Evolutionary conservation across 2,113 vertebrate species (phyloP).

Genomic region (Micromys minutus): DNA sequence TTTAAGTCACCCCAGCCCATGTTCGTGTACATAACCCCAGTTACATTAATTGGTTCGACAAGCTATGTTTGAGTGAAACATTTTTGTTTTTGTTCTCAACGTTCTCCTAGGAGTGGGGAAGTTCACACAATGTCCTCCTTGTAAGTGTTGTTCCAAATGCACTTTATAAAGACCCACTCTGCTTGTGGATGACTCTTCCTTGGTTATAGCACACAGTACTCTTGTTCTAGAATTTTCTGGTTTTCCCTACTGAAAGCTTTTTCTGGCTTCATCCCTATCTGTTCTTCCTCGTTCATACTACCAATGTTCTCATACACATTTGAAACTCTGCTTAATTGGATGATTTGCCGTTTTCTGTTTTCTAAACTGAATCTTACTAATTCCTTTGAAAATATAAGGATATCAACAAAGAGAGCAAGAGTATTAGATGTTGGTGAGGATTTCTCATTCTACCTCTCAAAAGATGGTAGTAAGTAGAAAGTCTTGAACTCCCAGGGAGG

Average conservation of each 20-base stretch:
- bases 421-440: not conserved
- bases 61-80: not conserved
- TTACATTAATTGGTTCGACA: not conserved
- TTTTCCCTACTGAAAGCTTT: not conserved
- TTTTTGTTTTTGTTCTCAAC: not conserved
- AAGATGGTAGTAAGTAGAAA: not conserved
- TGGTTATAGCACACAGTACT: not conserved
- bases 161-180: not conserved
- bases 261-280: not conserved
- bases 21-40: not conserved
- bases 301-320: not conserved
- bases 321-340: not conserved
- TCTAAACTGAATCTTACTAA: not conserved
- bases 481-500: not conserved
- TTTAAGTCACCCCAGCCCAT: not conserved
- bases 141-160: not conserved
- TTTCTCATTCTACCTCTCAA: not conserved
- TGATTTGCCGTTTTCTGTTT: not conserved
- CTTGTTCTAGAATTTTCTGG: not conserved
- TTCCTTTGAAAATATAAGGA: not conserved
- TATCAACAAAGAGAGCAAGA: not conserved
- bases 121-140: not conserved
- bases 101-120: not conserved
- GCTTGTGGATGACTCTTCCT: not conserved
- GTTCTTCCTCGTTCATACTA: not conserved